phyloP scores from a whole-genome alignment of 2,888 invertebrate species.

The Himalopsyche anomala region DNA sequence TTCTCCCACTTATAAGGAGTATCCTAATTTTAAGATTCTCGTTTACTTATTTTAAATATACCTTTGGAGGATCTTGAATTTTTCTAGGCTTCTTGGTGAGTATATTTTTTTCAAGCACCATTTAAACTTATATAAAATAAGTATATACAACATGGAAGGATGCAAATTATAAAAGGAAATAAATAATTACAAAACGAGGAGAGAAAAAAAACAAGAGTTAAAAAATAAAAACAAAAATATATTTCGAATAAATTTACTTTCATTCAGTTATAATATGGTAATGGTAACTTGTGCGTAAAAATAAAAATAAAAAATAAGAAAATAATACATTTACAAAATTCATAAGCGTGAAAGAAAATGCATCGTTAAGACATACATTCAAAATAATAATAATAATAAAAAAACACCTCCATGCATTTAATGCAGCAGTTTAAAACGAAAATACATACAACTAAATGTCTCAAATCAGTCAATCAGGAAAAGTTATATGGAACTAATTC shows the following conservation, averaged over 20 bases:
- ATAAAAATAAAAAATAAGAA: constrained; percentile 24
- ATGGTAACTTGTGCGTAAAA: constrained; percentile 52
- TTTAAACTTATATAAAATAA: too few relatives aligned
- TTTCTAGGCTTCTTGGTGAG: too few relatives aligned
- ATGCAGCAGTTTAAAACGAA: constrained; percentile 38
- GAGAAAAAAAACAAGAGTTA: constrained; percentile 27
- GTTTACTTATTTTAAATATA: too few relatives aligned
- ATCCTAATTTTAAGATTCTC: too few relatives aligned
- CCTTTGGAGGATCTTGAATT: too few relatives aligned
- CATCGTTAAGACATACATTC: background rate
- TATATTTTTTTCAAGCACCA: too few relatives aligned
- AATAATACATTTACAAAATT: constrained; percentile 43
- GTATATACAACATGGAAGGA: constrained; percentile 10
- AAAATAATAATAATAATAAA: background rate
- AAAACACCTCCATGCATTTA: constrained; percentile 45
- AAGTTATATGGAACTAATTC: too few relatives aligned
- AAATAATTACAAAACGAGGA: constrained; percentile 35
- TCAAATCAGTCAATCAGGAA: background rate
- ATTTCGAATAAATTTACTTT: constrained; percentile 45
- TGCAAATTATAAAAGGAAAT: constrained; percentile 28
- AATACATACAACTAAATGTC: constrained; percentile 9
- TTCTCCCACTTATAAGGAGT: too few relatives aligned
- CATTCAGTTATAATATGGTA: constrained; percentile 22
- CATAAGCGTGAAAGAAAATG: constrained; percentile 23
- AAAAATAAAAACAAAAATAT: constrained; percentile 44